phyloP scores from a whole-genome alignment of 2,113 vertebrate genomes.

The Emydura subglobosa region DNA sequence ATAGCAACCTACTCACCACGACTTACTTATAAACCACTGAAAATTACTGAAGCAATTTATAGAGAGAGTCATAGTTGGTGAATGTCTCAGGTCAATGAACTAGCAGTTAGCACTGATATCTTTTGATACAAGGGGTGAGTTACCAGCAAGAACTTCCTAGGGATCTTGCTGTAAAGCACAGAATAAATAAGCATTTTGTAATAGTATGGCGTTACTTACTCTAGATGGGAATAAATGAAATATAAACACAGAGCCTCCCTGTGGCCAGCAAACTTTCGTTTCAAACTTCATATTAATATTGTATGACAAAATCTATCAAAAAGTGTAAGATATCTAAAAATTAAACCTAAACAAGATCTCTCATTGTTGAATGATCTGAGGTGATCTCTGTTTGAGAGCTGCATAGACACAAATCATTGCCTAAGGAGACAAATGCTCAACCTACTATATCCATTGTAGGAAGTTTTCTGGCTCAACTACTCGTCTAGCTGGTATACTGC shows the following conservation, averaged over 20 bases:
- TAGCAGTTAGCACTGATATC: neutral
- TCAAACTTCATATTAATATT: neutral
- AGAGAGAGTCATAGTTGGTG: neutral
- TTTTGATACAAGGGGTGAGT: neutral
- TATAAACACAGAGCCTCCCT: neutral
- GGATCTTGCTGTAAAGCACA: accelerated
- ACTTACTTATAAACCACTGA: neutral
- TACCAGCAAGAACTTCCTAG: neutral
- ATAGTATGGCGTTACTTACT: neutral
- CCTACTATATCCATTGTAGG: neutral
- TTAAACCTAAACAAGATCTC: neutral
- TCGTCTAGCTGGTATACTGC: no score
- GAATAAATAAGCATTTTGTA: neutral
- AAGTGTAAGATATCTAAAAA: neutral
- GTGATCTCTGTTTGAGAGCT: neutral
- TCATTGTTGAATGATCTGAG: neutral
- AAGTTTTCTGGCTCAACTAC: no score
- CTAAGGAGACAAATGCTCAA: neutral
- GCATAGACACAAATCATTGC: neutral
- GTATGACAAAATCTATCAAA: neutral
- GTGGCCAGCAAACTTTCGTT: neutral
- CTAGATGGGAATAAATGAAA: neutral
- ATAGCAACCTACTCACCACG: neutral
- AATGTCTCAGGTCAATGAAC: neutral
- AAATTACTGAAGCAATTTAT: neutral